Evolutionary conservation across 2,888 invertebrate genomes (phyloP), one percentile per base, ranked within the genome.

Genomic region (Dinocampus coccinellae): DNA sequence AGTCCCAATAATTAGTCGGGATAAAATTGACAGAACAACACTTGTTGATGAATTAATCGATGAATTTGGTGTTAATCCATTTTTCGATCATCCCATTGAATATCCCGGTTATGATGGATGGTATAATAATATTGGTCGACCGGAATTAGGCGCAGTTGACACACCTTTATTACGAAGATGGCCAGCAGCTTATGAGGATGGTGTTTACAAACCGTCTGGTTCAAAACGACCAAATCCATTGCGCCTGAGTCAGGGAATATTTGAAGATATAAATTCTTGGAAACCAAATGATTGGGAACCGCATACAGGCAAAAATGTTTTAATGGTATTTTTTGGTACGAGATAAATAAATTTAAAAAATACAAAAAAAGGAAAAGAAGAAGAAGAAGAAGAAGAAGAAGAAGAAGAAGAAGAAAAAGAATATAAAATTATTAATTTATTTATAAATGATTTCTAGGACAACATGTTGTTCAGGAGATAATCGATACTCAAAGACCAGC

Each of bases 401-500:
- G n/a, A n/a, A n/a, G n/a, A n/a, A n/a, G n/a, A n/a, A n/a, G n/a
- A n/a, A n/a, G n/a, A n/a, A n/a, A n/a, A n/a, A n/a, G n/a, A n/a
- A n/a, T n/a, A n/a, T n/a, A n/a, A n/a, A n/a, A n/a, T n/a, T n/a
- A n/a, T n/a, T n/a, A n/a, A n/a, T n/a, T n/a, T n/a, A n/a, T n/a
- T n/a, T n/a, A n/a, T 10, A 13, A 29, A 60, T 26, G 13, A 47
- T 64, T 20, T 47, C 10, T 20, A 91, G 90, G 91, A 55, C 91
- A 91, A 82, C 91, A 91, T 84, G 89, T 91, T 0, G 91, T 91
- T 11, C 91, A 91, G 79, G 92, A 92, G 86, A 89, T 92, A 71
- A 80, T 92, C 55, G 91, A 92, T 84, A 89, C 91, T 1, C 90
- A 91, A 81, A 84, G 90, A 77, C 88, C 90, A n/a, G 90, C 90